These are phyloP conservation scores for Microchirus variegatus DNA, from an alignment of 2,797 vertebrate genomes.

Conservation along the genomic window DNA sequence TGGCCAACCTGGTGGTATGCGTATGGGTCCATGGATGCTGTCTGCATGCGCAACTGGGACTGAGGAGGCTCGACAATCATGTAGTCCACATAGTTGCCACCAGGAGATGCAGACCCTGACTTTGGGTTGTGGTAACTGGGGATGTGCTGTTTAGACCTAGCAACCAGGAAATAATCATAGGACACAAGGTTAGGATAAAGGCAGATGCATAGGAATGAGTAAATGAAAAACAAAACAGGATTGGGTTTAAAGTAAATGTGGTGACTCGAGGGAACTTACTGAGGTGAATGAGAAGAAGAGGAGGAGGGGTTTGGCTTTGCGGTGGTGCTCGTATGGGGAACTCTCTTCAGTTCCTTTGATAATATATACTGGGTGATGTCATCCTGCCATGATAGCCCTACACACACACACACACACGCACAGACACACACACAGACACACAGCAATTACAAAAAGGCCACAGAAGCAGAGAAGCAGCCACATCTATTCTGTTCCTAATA, in stretches of 20 bases:
- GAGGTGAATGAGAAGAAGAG: constrained; percentile 46
- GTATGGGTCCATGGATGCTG: constrained; percentile 87
- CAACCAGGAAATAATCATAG: constrained; percentile 21
- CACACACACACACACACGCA: constrained; percentile 29
- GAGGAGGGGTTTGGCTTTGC: constrained; percentile 59
- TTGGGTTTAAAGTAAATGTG: background rate
- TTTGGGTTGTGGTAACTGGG: constrained; percentile 63
- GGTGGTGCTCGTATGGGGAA: constrained; percentile 82
- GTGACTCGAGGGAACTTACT: constrained; percentile 60
- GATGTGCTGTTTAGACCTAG: constrained; percentile 70
- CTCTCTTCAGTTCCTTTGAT: constrained; percentile 93
- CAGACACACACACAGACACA: constrained; percentile 17
- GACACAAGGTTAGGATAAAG: background rate
- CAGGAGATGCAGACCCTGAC: constrained; percentile 49
- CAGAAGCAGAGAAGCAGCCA: background rate
- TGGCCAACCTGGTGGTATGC: constrained; percentile 86
- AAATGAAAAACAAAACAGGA: background rate
- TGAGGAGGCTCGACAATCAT: constrained; percentile 84
- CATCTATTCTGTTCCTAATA: constrained; percentile 3
- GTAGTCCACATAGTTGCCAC: constrained; percentile 88
- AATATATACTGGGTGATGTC: constrained; percentile 95
- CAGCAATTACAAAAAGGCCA: constrained; percentile 5
- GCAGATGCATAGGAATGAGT: background rate
- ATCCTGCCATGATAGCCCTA: constrained; percentile 96
- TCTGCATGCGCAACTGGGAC: constrained; percentile 79